phyloP scores from a whole-genome alignment of 2,113 vertebrate species.

The Elephantulus edwardii region DNA sequence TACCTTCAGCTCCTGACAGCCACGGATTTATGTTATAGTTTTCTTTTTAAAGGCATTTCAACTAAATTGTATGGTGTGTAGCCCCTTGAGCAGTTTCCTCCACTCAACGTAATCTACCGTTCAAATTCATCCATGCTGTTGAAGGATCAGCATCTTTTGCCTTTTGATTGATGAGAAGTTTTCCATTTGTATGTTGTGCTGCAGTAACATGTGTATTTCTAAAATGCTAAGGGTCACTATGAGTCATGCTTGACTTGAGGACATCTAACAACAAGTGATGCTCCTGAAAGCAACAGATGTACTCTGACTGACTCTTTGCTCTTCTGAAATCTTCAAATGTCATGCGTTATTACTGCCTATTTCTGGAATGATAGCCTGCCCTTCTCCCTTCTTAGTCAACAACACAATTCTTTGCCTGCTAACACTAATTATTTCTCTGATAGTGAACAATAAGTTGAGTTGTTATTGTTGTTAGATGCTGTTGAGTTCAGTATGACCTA shows the following conservation, averaged over 20 bases:
- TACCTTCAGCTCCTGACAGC: neutral
- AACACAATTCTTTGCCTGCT: neutral
- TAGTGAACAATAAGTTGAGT: too few species aligned
- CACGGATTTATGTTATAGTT: neutral
- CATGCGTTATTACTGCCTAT: neutral
- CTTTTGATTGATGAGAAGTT: neutral
- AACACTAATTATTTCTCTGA: neutral
- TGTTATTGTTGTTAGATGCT: too few species aligned
- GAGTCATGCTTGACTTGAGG: neutral
- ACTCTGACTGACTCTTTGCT: neutral
- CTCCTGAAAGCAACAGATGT: accelerated
- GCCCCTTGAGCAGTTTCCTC: neutral
- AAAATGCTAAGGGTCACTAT: neutral
- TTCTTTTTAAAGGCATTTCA: neutral
- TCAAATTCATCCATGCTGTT: neutral
- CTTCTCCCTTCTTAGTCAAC: too few species aligned
- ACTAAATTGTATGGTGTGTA: neutral
- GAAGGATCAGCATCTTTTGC: neutral
- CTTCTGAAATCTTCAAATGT: neutral
- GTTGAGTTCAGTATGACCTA: too few species aligned
- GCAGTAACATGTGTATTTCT: neutral
- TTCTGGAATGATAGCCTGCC: too few species aligned
- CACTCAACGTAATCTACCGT: neutral
- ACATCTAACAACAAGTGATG: neutral
- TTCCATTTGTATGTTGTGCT: neutral